These are phyloP conservation scores for Exephanes ischioxanthus DNA, from an alignment of 2,888 invertebrate genomes.

Conservation along the genomic window DNA sequence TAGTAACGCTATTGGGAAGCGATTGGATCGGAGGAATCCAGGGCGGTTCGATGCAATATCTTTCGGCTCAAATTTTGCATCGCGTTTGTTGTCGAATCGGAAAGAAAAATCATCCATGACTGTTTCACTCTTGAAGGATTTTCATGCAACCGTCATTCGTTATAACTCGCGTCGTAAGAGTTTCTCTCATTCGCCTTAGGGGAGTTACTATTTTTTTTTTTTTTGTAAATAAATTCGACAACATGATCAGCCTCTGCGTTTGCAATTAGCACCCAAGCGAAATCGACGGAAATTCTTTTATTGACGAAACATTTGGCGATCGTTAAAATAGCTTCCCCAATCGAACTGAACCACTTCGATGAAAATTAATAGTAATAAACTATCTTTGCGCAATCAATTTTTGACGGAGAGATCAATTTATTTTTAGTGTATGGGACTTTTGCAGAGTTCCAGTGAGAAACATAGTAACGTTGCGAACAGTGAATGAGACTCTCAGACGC, in stretches of 20 bases:
- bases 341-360: not conserved
- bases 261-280: not conserved
- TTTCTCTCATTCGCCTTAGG: not conserved
- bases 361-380: not conserved
- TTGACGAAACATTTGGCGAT: not conserved
- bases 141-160: not conserved
- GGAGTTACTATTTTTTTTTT: not conserved
- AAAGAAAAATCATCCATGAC: not conserved
- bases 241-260: not conserved
- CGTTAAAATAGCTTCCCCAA: not conserved
- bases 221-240: slow-evolving; percentile 54
- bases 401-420: not conserved
- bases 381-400: not conserved
- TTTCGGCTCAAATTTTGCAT: not conserved
- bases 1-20: not conserved
- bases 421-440: not conserved
- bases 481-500: slow-evolving; percentile 7
- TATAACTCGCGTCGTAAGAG: slow-evolving; percentile 25
- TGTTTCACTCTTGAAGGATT: slow-evolving; percentile 10
- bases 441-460: not conserved
- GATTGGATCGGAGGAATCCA: not conserved
- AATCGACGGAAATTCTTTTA: not conserved
- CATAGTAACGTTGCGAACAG: not conserved
- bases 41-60: not conserved
- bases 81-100: not conserved